Percentiles rank a stretch among this genome's conserved stretches.
phyloP scores from a whole-genome alignment of 1,140 invertebrate genomes.

The Papilio xuthus region DNA sequence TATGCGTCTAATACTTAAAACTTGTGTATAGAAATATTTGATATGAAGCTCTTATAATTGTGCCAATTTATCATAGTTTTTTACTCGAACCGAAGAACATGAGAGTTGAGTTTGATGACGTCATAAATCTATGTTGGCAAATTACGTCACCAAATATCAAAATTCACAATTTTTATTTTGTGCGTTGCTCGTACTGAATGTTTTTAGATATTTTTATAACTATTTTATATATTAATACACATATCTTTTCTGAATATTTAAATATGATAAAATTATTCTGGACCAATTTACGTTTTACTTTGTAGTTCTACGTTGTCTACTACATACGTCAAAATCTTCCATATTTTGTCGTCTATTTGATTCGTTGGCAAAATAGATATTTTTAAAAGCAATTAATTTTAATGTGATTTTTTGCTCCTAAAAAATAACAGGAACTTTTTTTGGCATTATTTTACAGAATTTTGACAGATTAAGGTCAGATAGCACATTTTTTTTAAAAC shows the following conservation, averaged over 20 bases:
- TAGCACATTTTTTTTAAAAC: neutral
- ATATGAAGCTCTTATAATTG: neutral
- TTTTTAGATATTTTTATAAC: slow-evolving; percentile 20
- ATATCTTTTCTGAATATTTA: slow-evolving; percentile 14
- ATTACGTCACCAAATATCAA: no score
- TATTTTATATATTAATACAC: slow-evolving; percentile 17
- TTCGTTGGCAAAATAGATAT: no score
- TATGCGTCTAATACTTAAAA: no score
- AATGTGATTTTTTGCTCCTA: no score
- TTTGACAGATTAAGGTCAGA: no score
- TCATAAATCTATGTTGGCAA: neutral
- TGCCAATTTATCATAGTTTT: neutral
- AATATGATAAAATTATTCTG: neutral
- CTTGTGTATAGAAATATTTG: no score
- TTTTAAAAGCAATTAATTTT: no score
- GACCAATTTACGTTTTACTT: slow-evolving; percentile 9
- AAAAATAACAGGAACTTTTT: no score
- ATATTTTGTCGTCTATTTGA: neutral
- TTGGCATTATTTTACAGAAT: no score
- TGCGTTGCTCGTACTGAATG: neutral
- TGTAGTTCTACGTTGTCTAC: neutral
- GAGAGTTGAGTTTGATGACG: neutral
- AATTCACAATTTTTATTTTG: neutral
- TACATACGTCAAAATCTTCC: neutral
- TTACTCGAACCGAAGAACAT: neutral